phyloP scores from a whole-genome alignment of 2,797 vertebrate species.

The Petrocephalus schoutedeni region DNA sequence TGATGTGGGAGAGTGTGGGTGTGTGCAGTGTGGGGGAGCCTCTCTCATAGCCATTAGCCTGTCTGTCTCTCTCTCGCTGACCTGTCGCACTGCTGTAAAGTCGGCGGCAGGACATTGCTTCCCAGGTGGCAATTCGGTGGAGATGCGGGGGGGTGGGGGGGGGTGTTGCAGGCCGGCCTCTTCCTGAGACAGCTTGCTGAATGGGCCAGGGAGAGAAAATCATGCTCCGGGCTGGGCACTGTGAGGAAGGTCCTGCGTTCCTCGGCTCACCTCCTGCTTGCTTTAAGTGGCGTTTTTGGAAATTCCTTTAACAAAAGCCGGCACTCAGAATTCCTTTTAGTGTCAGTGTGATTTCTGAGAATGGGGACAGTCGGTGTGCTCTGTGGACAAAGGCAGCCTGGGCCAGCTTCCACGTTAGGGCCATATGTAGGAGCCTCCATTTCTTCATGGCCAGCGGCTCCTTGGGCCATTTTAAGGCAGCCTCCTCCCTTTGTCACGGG shows the following conservation, averaged over 20 bases:
- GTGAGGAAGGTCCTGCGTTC: conserved; percentile 26
- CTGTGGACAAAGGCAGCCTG: not conserved
- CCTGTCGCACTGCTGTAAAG: not conserved
- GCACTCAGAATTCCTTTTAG: not conserved
- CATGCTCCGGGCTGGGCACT: not conserved
- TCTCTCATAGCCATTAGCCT: not conserved
- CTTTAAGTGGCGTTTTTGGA: conserved; percentile 62
- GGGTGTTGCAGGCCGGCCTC: not conserved
- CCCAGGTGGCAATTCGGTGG: not conserved
- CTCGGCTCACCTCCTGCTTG: conserved; percentile 17
- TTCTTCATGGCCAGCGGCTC: not conserved
- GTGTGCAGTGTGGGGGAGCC: not conserved
- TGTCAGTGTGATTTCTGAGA: not conserved
- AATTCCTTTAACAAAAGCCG: conserved; percentile 62
- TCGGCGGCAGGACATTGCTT: not conserved
- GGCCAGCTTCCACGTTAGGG: not conserved
- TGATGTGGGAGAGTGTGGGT: not conserved
- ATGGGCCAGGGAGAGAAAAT: not conserved
- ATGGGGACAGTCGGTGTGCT: not conserved
- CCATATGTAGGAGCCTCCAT: not conserved
- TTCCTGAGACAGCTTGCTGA: not conserved
- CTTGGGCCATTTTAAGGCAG: not conserved
- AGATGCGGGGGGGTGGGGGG: not conserved
- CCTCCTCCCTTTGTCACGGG: not conserved
- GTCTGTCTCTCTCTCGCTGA: not conserved